Base-by-base conservation (phyloP, 2,888 invertebrate species). In the Salticus scenicus region DNA sequence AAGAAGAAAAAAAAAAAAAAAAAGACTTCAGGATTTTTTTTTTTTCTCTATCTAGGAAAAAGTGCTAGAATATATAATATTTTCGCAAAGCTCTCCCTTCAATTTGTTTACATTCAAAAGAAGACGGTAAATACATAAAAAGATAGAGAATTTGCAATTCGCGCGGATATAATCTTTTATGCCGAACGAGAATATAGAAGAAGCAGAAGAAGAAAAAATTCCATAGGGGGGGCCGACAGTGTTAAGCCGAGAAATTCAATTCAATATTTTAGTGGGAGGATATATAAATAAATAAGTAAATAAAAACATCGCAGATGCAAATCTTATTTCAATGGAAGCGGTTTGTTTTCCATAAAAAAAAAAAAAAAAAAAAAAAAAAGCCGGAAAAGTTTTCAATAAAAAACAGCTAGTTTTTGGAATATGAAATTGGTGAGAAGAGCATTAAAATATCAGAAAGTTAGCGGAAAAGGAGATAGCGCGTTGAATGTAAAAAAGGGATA, bases 81-180 rank as follows among this genome's bases (percentile, higher is more conserved):
- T 76, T 77, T 75, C 4, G 24, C 24, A 24, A 24, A 24, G 24
- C 83, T 33, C n/a, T n/a, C 76, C 72, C 72, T 83, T 83, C 83
- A 83, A 83, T 83, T 83, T 83, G 83, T 83, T 83, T 83, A 76
- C 83, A 83, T 83, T 77, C 77, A 77, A 83, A 82, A 47, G 71
- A 70, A 76, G 83, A 67, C 71, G 83, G 77, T 77, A 83, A 83
- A 83, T 83, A 83, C 47, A 77, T 67, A 67, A 69, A 75, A 73
- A 63, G 66, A 42, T 51, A 37, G 57, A 24, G 67, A 72, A 83
- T 77, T 77, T 83, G 76, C 76, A 63, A 77, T 83, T 83, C 83
- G 37, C 37, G 37, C 37, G 83, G 66, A 83, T 77, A 51, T 76
- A 81, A 81, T 81, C 81, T 81, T 81, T 74, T 72, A 77, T 83